Evolutionary conservation across 2,797 vertebrate genomes (phyloP).

Genomic region (Fratercula arctica): DNA sequence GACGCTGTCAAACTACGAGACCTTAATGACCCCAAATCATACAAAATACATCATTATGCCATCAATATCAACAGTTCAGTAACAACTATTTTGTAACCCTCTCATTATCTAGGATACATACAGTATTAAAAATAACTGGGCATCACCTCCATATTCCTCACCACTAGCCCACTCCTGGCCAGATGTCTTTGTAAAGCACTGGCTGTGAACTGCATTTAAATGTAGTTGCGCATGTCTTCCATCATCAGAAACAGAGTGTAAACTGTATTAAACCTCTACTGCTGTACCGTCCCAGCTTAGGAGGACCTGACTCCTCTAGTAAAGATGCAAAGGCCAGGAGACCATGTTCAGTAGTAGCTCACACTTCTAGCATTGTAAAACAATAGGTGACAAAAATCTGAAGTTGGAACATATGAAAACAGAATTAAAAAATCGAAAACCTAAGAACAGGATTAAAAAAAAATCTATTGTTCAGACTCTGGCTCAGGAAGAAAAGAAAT

Average conservation of each 20-base stretch:
- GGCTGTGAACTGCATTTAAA: not conserved
- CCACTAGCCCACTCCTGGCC: not conserved
- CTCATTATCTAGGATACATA: not conserved
- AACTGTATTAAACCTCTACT: not conserved
- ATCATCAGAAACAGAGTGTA: not conserved
- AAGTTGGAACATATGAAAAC: not conserved
- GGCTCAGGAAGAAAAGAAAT: not conserved
- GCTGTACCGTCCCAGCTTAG: not conserved
- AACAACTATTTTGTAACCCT: not conserved
- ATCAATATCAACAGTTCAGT: not conserved
- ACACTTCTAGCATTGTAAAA: not conserved
- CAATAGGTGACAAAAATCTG: not conserved
- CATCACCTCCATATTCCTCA: not conserved
- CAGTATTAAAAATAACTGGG: not conserved
- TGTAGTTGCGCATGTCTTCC: not conserved
- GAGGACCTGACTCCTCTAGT: not conserved
- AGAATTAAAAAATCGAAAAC: not conserved
- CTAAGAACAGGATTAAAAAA: not conserved
- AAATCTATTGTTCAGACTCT: not conserved
- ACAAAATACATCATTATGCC: not conserved
- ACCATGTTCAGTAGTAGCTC: not conserved
- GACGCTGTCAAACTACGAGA: not conserved
- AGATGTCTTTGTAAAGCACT: not conserved
- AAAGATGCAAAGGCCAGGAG: not conserved
- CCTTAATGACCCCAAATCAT: not conserved